Conservation (phyloP, 2,797 vertebrate genomes). For the Oryzias sinensis region DNA sequence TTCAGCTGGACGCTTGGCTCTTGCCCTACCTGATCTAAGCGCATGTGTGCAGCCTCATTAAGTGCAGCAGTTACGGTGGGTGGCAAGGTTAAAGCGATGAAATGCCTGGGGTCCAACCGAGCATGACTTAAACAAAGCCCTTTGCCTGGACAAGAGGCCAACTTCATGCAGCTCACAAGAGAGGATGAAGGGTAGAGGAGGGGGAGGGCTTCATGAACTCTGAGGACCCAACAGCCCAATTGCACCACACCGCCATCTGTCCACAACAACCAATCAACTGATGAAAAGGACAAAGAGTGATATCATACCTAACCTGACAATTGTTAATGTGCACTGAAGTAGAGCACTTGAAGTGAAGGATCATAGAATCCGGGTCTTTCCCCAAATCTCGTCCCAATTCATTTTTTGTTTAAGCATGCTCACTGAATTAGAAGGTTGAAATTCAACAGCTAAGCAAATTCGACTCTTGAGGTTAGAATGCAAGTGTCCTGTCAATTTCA, state of each 20-base stretch:
- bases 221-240: constrained; percentile 77
- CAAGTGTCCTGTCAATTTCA: constrained; percentile 37
- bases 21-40: constrained; percentile 83
- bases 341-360: constrained; percentile 63
- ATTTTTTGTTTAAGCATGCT: neutral
- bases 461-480: constrained; percentile 8
- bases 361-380: constrained; percentile 23
- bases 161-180: constrained; percentile 84
- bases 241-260: constrained; percentile 74
- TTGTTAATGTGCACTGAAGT: constrained; percentile 69
- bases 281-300: constrained; percentile 73
- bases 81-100: constrained; percentile 95
- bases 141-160: constrained; percentile 91
- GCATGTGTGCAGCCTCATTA: constrained; percentile 88
- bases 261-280: constrained; percentile 76
- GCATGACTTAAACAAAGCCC: constrained; percentile 92
- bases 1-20: constrained; percentile 50
- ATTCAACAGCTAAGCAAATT: constrained; percentile 2
- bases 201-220: constrained; percentile 70
- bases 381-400: constrained; percentile 6
- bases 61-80: constrained; percentile 92
- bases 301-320: constrained; percentile 71
- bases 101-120: constrained; percentile 92
- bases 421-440: constrained; percentile 1
- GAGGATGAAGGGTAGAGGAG: constrained; percentile 52